These are phyloP conservation scores for Sphaerodactylus townsendi DNA, from an alignment of 2,113 vertebrate species.

Conservation along the genomic window DNA sequence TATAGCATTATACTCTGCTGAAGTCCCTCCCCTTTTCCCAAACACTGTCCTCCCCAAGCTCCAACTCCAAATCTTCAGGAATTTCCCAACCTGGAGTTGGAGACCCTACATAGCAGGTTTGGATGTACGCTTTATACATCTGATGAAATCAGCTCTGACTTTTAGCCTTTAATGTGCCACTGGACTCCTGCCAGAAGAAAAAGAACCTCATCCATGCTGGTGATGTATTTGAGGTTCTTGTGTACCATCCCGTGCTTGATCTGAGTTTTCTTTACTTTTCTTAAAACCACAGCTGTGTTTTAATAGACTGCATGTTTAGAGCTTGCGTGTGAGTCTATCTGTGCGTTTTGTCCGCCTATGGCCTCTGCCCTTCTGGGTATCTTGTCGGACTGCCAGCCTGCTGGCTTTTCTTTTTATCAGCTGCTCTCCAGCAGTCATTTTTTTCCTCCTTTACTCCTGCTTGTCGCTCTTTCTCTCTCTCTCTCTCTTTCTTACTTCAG, in stretches of 20 bases:
- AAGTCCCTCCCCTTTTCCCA: no score
- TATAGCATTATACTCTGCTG: no score
- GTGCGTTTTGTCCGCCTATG: no score
- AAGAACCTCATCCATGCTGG: no score
- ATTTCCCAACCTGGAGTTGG: no score
- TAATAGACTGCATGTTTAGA: constrained; percentile 9
- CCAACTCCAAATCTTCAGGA: no score
- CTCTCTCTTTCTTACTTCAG: constrained; percentile 16
- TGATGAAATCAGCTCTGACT: no score
- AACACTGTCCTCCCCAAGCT: no score
- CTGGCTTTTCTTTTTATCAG: constrained; percentile 19
- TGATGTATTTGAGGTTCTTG: neutral
- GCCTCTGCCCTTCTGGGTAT: neutral
- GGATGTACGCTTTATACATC: no score
- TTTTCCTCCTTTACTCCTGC: constrained; percentile 12
- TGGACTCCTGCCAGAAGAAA: no score
- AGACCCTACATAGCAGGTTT: no score
- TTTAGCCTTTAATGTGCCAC: no score
- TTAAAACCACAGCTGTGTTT: neutral
- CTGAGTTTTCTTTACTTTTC: neutral
- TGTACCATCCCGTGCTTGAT: neutral
- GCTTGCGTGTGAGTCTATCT: neutral
- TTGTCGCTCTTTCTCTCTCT: neutral
- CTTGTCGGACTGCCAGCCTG: neutral
- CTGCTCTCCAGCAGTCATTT: neutral